Base-by-base conservation (phyloP, 2,113 vertebrate genomes). In the Neodontobutis hainanensis region DNA sequence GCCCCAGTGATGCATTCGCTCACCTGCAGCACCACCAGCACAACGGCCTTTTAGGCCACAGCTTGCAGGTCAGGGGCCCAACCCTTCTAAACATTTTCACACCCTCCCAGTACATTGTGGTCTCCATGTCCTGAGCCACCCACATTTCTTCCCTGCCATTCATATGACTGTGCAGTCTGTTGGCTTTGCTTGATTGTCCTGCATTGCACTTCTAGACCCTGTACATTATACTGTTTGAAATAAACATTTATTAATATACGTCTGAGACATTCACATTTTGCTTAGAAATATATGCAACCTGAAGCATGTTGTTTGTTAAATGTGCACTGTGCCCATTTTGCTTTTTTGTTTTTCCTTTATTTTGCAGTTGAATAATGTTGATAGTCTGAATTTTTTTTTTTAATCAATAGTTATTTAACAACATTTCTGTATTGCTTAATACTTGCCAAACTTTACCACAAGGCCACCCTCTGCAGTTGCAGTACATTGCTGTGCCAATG, bases 21-120 rank as follows among this genome's bases (percentile, higher is more conserved):
- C 95, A 96, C 87, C 94, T 97, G 89, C 95, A 93, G 89, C 94
- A 93, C 67, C 94, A 93, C 77, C 95, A 94, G 91, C 93, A 94
- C 92, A 93, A 94, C 79, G 87, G 90, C 92, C 93, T 95, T 85
- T 92, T 94, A 70, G 94, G 93, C 88, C 93, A 92, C 85, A 90
- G 92, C 92, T 93, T 93, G 90, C 96, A 97, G 95, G 96, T 97
- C 92, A 97, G 96, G 94, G 93, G 81, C 86, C 59, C 84, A 80
- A 65, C 67, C 62, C 84, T 72, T 68, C 80, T 66, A 64, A 74
- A 76, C 48, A 32, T 58, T 64, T 19, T 50, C 63, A 81, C 60
- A 64, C 58, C 75, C 68, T 63, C 51, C 51, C 68, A 82, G 79
- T 84, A 86, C 80, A 76, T 77, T 63, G 60, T 83, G 81, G 75